Evolutionary conservation across 2,888 invertebrate genomes (phyloP).

Genomic region (Megaustenia siamemsis): DNA sequence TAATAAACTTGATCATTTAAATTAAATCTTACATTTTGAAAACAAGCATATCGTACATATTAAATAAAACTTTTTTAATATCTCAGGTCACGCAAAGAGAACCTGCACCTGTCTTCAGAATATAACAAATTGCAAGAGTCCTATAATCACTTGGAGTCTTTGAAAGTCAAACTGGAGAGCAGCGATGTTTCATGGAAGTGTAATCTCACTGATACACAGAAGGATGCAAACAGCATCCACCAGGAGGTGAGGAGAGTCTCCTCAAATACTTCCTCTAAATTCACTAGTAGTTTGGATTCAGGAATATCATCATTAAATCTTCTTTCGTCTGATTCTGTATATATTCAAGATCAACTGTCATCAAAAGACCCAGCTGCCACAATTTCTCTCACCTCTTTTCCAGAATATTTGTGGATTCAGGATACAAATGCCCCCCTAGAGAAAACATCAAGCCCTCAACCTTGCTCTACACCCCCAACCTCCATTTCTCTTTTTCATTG

Average conservation of each 20-base stretch:
- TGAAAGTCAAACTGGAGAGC: constrained; percentile 78
- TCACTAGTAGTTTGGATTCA: constrained; percentile 17
- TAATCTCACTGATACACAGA: constrained; percentile 78
- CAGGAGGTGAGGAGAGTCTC: constrained; percentile 32
- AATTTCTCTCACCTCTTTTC: neutral
- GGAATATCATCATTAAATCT: constrained; percentile 23
- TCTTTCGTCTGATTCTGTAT: neutral
- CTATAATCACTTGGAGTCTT: constrained; percentile 76
- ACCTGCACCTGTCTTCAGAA: constrained; percentile 77
- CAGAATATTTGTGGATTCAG: neutral
- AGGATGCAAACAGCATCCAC: constrained; percentile 72
- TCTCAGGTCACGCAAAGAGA: constrained; percentile 77
- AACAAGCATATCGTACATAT: no score
- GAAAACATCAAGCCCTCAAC: neutral
- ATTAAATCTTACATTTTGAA: no score
- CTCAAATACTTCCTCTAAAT: constrained; percentile 61
- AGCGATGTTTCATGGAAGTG: constrained; percentile 74
- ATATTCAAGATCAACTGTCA: neutral
- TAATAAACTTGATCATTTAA: no score
- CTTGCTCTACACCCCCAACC: constrained; percentile 25
- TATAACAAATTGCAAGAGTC: constrained; percentile 79
- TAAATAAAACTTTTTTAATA: neutral
- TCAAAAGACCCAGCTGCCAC: constrained; percentile 20
- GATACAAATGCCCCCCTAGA: neutral
- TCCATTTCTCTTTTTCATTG: constrained; percentile 1